A percentile compares a stretch with the other conserved stretches of the same genome.
These are phyloP conservation scores for Heterohyrax brucei DNA, from an alignment of 2,797 vertebrate species.

Conservation along the genomic window DNA sequence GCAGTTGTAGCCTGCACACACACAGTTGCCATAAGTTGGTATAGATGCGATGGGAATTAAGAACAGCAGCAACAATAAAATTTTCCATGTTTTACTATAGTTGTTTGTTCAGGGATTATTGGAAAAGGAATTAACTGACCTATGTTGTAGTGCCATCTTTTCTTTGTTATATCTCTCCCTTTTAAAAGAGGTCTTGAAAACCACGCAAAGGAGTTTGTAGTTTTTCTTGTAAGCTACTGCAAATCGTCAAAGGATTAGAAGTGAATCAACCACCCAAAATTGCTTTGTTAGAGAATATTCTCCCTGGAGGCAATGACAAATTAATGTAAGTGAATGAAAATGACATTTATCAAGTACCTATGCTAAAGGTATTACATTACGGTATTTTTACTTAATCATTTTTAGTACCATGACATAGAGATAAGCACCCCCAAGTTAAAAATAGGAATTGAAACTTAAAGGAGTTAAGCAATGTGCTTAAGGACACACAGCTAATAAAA, in stretches of 20 bases:
- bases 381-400: slow-evolving; percentile 25
- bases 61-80: not conserved
- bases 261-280: slow-evolving; percentile 3
- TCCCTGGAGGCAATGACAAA: not conserved
- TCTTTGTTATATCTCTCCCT: not conserved
- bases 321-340: slow-evolving; percentile 13
- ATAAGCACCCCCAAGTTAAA: not conserved
- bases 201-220: not conserved
- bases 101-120: slow-evolving; percentile 41
- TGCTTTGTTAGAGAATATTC: slow-evolving; percentile 17
- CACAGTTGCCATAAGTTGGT: not conserved
- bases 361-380: not conserved
- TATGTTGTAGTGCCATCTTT: slow-evolving; percentile 17
- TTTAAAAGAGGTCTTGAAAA: not conserved
- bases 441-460: not conserved
- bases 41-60: not conserved
- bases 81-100: not conserved
- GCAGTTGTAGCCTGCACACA: not conserved
- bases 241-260: not conserved
- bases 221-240: slow-evolving; percentile 5
- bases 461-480: not conserved
- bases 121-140: not conserved
- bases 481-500: not conserved
- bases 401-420: not conserved
- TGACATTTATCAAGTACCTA: not conserved